These are phyloP conservation scores for Drosophila lacertosa DNA, from an alignment of 1,140 invertebrate species.

Conservation along the genomic window DNA sequence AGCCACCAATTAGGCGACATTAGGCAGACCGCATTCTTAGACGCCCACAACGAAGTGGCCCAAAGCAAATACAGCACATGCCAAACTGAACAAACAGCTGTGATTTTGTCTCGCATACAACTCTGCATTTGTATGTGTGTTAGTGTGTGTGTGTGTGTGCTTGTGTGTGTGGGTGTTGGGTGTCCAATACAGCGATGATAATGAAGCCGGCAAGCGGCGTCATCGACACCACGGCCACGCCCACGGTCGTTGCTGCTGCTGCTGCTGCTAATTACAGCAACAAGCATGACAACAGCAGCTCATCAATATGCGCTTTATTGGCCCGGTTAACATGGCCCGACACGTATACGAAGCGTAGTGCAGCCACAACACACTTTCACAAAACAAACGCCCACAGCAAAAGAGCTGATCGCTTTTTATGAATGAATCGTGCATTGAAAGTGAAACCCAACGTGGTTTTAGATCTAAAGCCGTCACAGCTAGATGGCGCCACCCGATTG, in stretches of 20 bases:
- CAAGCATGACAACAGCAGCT: slow-evolving; percentile 27
- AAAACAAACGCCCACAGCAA: slow-evolving; percentile 21
- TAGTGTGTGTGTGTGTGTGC: slow-evolving; percentile 21
- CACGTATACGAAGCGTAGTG: slow-evolving; percentile 56
- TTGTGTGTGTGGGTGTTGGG: slow-evolving; percentile 14
- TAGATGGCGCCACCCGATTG: slow-evolving; percentile 45
- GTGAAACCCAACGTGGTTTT: slow-evolving; percentile 40
- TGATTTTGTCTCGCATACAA: too few relatives aligned
- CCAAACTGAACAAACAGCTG: slow-evolving; percentile 44
- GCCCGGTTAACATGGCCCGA: slow-evolving; percentile 39
- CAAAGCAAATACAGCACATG: slow-evolving; percentile 30
- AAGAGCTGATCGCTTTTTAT: slow-evolving; percentile 35
- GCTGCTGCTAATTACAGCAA: slow-evolving; percentile 62
- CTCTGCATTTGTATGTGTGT: slow-evolving; percentile 21
- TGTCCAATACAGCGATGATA: slow-evolving; percentile 32
- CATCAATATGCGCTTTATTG: slow-evolving; percentile 70
- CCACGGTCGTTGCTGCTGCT: slow-evolving; percentile 46
- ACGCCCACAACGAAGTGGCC: slow-evolving; percentile 45
- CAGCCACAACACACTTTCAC: slow-evolving; percentile 61
- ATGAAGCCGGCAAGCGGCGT: slow-evolving; percentile 65
- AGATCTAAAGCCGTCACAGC: slow-evolving; percentile 8
- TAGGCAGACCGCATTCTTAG: slow-evolving; percentile 55
- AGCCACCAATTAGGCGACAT: slow-evolving; percentile 53
- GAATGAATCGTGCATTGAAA: slow-evolving; percentile 57
- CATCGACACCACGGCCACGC: slow-evolving; percentile 33